phyloP scores from a whole-genome alignment of 2,888 invertebrate genomes.

The Cryptus armator region DNA sequence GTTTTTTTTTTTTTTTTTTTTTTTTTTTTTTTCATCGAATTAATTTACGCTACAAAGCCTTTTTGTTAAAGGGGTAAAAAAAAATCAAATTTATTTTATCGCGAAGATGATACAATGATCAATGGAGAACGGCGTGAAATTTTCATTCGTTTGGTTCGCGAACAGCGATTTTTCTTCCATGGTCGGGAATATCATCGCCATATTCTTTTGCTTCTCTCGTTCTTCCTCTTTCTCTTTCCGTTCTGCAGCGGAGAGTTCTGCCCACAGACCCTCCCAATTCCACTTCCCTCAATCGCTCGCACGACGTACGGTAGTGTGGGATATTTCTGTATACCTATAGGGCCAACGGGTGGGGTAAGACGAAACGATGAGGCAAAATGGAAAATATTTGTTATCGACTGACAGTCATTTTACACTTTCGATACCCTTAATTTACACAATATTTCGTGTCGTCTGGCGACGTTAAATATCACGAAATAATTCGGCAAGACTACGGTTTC shows the following conservation, averaged over 20 bases:
- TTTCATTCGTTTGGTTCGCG: neutral
- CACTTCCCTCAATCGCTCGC: conserved; percentile 67
- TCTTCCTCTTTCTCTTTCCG: conserved; percentile 62
- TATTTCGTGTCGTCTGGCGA: too few relatives aligned
- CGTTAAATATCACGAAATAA: too few relatives aligned
- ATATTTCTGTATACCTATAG: conserved; percentile 43
- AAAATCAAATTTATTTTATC: neutral
- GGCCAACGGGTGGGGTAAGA: conserved; percentile 24
- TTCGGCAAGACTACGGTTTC: too few relatives aligned
- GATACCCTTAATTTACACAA: too few relatives aligned
- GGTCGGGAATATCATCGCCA: conserved; percentile 56
- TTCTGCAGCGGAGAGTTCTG: conserved; percentile 63
- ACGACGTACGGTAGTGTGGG: conserved; percentile 40
- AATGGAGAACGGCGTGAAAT: neutral
- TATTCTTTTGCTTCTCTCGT: conserved; percentile 62
- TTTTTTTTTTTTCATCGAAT: neutral
- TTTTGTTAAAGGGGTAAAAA: conserved; percentile 10
- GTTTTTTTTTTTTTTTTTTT: neutral
- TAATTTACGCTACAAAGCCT: conserved; percentile 21
- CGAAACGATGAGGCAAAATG: neutral
- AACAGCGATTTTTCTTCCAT: conserved; percentile 42
- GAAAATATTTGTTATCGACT: neutral
- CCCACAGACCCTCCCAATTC: conserved; percentile 70
- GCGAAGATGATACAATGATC: neutral
- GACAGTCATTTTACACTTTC: too few relatives aligned